phyloP scores from a whole-genome alignment of 2,888 invertebrate genomes.

The Emmelina monodactyla region DNA sequence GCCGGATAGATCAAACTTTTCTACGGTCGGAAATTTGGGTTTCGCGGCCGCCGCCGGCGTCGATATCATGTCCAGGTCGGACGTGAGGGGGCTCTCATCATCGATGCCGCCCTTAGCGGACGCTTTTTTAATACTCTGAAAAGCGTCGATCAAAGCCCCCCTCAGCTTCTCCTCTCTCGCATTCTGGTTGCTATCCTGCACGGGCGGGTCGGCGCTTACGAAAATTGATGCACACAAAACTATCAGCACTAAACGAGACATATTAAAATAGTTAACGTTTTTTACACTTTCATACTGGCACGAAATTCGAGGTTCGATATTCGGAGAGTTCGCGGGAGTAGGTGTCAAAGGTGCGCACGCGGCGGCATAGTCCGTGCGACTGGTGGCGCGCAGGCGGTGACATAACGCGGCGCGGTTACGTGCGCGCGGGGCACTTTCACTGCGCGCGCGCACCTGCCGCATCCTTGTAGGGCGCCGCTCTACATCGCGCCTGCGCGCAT shows the following conservation, averaged over 20 bases:
- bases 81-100: constrained; percentile 32
- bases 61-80: constrained; percentile 27
- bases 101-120: constrained; percentile 46
- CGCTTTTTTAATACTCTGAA: constrained; percentile 52
- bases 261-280: constrained; percentile 19
- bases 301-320: constrained; percentile 15
- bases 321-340: constrained; percentile 12
- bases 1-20: constrained; percentile 41
- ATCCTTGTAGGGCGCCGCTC: constrained; percentile 25
- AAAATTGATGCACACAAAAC: constrained; percentile 36
- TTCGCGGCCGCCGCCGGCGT: constrained; percentile 22
- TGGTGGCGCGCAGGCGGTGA: constrained; percentile 22
- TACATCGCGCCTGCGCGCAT: not conserved
- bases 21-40: constrained; percentile 29
- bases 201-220: constrained; percentile 31
- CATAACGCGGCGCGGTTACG: constrained; percentile 47
- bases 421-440: constrained; percentile 53
- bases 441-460: constrained; percentile 23
- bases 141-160: constrained; percentile 52
- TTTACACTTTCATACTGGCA: constrained; percentile 35
- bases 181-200: constrained; percentile 32
- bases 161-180: constrained; percentile 49
- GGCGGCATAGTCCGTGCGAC: constrained; percentile 50
- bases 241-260: constrained; percentile 42
- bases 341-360: constrained; percentile 38